These are phyloP conservation scores for Plusia festucae DNA, from an alignment of 2,888 invertebrate genomes.

Conservation along the genomic window DNA sequence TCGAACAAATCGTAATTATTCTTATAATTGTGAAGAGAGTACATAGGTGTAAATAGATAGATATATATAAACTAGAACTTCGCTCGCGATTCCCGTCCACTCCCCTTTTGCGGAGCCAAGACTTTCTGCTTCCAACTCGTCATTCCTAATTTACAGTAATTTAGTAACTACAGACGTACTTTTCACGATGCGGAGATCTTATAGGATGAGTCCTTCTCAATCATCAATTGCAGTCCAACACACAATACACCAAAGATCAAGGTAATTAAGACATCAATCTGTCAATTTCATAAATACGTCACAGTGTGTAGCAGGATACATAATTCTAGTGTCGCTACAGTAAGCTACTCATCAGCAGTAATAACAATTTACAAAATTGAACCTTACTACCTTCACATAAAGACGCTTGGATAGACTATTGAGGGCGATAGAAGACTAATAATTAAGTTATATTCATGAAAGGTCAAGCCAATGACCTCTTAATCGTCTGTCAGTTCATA, in stretches of 20 bases:
- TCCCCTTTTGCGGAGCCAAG: too few species aligned
- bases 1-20: neutral
- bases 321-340: neutral
- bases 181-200: neutral
- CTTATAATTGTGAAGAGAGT: neutral
- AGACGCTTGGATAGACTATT: neutral
- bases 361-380: neutral
- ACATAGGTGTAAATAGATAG: too few species aligned
- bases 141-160: too few species aligned
- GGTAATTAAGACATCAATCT: neutral
- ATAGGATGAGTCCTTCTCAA: neutral
- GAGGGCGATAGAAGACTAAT: neutral
- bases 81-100: too few species aligned
- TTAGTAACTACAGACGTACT: too few species aligned
- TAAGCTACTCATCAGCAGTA: neutral
- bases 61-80: too few species aligned
- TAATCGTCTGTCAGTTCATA: neutral
- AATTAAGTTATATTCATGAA: conserved; percentile 5
- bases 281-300: neutral
- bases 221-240: neutral
- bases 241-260: neutral
- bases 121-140: too few species aligned
- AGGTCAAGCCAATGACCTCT: neutral
- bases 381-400: neutral
- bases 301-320: neutral